Base-by-base conservation (phyloP, 2,797 vertebrate genomes). In the Lycodopsis pacificus region DNA sequence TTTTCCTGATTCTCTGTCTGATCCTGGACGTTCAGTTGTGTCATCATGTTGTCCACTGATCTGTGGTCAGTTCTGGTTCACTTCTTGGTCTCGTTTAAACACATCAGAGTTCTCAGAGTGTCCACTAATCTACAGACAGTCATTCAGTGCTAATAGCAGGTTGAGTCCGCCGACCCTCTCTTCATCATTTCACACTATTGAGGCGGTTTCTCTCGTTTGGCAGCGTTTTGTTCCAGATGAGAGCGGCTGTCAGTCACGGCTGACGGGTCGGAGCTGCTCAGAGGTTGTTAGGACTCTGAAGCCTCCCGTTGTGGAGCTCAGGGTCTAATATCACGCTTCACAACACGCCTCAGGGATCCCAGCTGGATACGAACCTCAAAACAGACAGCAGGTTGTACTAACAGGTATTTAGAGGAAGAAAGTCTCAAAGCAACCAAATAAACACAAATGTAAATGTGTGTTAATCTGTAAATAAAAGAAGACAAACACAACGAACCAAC, bases 311-410 rank as follows among this genome's bases (percentile, higher is more conserved):
- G 81, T 46, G 74, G 71, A 65, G 81, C 84, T 81, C 58, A 19
- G 77, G 79, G 86, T 88, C 74, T 83, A 87, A 86, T 91, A 88
- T 89, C 91, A 90, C 46, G 87, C 88, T 89, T 85, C 79, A 81
- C 71, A 79, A 84, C 77, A 59, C 86, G 56, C 65, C 70, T 80
- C 78, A 57, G 83, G 72, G 40, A 65, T 80, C 71, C 10, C 69
- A 36, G 74, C 70, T 77, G 73, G 73, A 71, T 65, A 46, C 62
- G 54, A 76, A 78, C 79, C 80, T 75, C 38, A 67, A 34, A 53
- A 69, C 76, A 68, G 62, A 22, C 51, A 25, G n/a, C 3, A 9
- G n/a, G 11, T 53, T 6, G 5, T 25, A 53, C 51, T 22, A 6
- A 54, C 22, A 54, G 51, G 51, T 51, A n/a, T 22, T 51, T 11